Conservation (phyloP, 2,797 vertebrate genomes). For the Neostethus bicornis region DNA sequence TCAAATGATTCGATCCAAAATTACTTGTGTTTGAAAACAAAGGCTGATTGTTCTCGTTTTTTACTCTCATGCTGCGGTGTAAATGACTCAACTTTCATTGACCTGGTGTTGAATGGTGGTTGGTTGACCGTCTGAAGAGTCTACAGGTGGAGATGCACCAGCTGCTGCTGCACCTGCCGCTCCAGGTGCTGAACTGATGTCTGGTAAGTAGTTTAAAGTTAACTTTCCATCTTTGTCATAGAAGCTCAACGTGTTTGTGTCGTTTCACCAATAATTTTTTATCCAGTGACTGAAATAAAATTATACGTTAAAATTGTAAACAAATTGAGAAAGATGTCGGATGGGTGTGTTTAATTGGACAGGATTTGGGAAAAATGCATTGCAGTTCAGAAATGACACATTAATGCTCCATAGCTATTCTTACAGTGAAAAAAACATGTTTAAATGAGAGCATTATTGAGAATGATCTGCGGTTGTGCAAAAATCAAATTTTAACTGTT, state of each 20-base stretch:
- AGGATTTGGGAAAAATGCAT: too few relatives aligned
- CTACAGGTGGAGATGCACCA: slow-evolving; percentile 83
- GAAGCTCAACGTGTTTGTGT: slow-evolving; percentile 9
- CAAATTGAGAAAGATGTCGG: background rate
- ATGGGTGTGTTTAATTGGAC: too few relatives aligned
- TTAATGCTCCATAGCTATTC: too few relatives aligned
- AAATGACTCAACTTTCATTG: slow-evolving; percentile 67
- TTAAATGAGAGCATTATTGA: too few relatives aligned
- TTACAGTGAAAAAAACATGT: too few relatives aligned
- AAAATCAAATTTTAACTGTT: background rate
- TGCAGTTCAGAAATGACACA: too few relatives aligned
- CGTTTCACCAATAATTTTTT: slow-evolving; percentile 14
- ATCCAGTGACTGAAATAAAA: background rate
- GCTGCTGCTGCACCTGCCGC: slow-evolving; percentile 82
- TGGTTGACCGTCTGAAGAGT: slow-evolving; percentile 61
- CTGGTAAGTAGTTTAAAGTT: slow-evolving; percentile 81
- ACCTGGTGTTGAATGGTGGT: slow-evolving; percentile 73
- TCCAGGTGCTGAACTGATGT: slow-evolving; percentile 90
- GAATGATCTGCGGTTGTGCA: too few relatives aligned
- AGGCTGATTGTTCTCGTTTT: slow-evolving; percentile 78
- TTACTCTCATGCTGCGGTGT: slow-evolving; percentile 81
- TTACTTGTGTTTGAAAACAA: slow-evolving; percentile 65
- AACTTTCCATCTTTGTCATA: slow-evolving; percentile 24
- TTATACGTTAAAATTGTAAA: background rate
- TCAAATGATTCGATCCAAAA: slow-evolving; percentile 57